phyloP scores from a whole-genome alignment of 2,888 invertebrate species.

The Digitonthophagus gazella region DNA sequence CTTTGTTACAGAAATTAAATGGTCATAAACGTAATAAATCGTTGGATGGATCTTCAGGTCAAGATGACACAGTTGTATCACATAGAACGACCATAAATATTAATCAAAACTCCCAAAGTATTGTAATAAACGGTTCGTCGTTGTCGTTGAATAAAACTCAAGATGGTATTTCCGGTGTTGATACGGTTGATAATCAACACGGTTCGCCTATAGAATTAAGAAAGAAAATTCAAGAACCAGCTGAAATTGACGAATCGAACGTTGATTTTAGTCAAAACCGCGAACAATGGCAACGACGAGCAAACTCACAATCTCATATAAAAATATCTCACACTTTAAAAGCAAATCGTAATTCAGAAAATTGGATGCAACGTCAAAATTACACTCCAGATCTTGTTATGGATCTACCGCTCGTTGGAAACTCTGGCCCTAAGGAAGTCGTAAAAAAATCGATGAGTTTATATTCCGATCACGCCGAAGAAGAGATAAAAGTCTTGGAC shows the following conservation, averaged over 20 bases:
- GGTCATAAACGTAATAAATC: conserved; percentile 38
- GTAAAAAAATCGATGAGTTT: conserved; percentile 47
- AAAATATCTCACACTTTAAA: conserved; percentile 42
- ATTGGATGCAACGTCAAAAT: conserved; percentile 50
- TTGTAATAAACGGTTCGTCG: conserved; percentile 38
- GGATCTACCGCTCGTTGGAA: conserved; percentile 67
- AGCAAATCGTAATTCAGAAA: conserved; percentile 49
- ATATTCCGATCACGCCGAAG: conserved; percentile 35
- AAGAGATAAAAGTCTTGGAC: conserved; percentile 38
- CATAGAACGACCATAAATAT: conserved; percentile 42
- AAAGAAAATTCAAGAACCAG: conserved; percentile 29
- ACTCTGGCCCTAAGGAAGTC: conserved; percentile 46
- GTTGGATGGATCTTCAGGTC: conserved; percentile 35
- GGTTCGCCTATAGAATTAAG: conserved; percentile 25
- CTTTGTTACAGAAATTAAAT: conserved; percentile 40
- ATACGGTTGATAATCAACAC: conserved; percentile 18
- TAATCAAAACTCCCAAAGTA: conserved; percentile 37
- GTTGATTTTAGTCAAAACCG: conserved; percentile 55
- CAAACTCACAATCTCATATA: conserved; percentile 54
- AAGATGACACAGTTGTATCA: conserved; percentile 37
- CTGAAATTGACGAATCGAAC: conserved; percentile 49
- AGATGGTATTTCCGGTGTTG: conserved; percentile 13
- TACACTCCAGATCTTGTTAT: conserved; percentile 80
- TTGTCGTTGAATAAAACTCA: conserved; percentile 19
- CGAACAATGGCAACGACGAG: conserved; percentile 62